A percentile compares a stretch with the other conserved stretches of the same genome.
These are phyloP conservation scores for Drosophila lacertosa DNA, from an alignment of 1,140 invertebrate species.

Conservation along the genomic window DNA sequence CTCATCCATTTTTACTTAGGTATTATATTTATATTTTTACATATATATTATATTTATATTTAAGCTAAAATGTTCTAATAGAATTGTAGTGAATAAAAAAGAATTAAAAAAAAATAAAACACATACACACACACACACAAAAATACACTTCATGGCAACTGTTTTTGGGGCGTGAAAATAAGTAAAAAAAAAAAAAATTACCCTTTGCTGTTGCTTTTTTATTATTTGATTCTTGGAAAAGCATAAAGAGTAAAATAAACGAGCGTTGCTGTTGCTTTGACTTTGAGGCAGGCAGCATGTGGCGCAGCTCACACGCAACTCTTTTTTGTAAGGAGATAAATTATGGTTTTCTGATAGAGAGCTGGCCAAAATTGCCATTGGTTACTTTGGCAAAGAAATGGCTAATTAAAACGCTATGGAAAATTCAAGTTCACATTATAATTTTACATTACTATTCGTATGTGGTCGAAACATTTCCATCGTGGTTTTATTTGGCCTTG, in stretches of 20 bases:
- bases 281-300: constrained; percentile 33
- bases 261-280: constrained; percentile 13
- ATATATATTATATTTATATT: too few relatives aligned
- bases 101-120: too few relatives aligned
- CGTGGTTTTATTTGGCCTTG: background rate
- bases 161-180: constrained; percentile 23
- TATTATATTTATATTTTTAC: too few relatives aligned
- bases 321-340: constrained; percentile 8
- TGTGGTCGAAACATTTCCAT: too few relatives aligned
- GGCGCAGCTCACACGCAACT: constrained; percentile 26
- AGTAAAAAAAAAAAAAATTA: constrained; percentile 12
- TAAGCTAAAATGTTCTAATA: too few relatives aligned
- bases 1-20: too few relatives aligned
- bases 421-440: too few relatives aligned
- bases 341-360: background rate
- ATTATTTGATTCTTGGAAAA: constrained; percentile 26
- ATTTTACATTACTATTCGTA: too few relatives aligned
- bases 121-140: background rate
- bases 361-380: background rate
- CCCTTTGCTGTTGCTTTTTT: constrained; percentile 20
- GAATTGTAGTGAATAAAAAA: too few relatives aligned
- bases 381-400: background rate
- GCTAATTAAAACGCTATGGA: background rate
- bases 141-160: constrained; percentile 14
- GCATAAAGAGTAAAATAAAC: background rate